Evolutionary conservation across 2,888 invertebrate genomes (phyloP).

Genomic region (Drosophila peninsularis): DNA sequence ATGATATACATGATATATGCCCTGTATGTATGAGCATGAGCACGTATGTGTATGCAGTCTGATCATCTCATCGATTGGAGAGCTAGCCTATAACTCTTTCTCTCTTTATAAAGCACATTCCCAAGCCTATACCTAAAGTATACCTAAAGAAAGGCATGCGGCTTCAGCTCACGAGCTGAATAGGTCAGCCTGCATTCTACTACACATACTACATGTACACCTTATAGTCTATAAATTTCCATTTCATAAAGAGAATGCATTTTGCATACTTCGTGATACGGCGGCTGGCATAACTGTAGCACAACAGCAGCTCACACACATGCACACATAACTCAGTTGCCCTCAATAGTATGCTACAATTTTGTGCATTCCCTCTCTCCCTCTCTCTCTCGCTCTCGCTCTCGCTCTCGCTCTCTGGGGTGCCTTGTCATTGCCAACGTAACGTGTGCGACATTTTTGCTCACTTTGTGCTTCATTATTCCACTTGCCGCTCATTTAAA

Average conservation of each 20-base stretch:
- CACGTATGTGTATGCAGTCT: too few relatives aligned
- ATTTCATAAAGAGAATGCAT: not conserved
- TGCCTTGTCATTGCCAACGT: slow-evolving; percentile 31
- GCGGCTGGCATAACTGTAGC: slow-evolving; percentile 7
- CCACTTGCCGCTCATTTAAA: slow-evolving; percentile 69
- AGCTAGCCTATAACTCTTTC: too few relatives aligned
- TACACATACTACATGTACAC: too few relatives aligned
- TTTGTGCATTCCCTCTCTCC: slow-evolving; percentile 31
- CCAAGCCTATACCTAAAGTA: too few relatives aligned
- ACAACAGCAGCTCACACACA: not conserved
- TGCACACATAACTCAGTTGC: slow-evolving; percentile 3
- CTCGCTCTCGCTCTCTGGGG: not conserved
- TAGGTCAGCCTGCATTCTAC: too few relatives aligned
- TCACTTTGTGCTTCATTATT: slow-evolving; percentile 64
- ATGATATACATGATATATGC: too few relatives aligned
- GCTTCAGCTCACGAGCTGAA: too few relatives aligned
- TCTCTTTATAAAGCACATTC: too few relatives aligned
- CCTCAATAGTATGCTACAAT: slow-evolving; percentile 46
- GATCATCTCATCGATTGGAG: too few relatives aligned
- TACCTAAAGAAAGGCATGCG: too few relatives aligned
- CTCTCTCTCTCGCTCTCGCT: not conserved
- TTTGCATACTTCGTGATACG: not conserved
- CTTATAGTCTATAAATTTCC: too few relatives aligned
- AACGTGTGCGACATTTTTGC: slow-evolving; percentile 61
- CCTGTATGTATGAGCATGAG: too few relatives aligned